phyloP scores from a whole-genome alignment of 2,113 vertebrate species.

The Phoxinus phoxinus region DNA sequence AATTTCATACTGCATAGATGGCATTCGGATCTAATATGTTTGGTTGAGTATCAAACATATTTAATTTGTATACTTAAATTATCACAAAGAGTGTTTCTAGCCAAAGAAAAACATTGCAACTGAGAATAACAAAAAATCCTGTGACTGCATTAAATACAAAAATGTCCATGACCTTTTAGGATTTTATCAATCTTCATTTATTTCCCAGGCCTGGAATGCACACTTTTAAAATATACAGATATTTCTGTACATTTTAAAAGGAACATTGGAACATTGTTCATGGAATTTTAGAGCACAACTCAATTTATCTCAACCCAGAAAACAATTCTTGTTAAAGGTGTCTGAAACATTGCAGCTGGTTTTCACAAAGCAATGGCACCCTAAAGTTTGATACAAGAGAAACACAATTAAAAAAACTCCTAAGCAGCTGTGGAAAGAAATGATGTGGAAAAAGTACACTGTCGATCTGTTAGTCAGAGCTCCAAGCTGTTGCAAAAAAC shows the following conservation, averaged over 20 bases:
- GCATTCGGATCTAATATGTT: background rate
- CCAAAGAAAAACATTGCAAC: too few relatives aligned
- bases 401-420: conserved; percentile 7
- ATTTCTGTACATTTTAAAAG: too few relatives aligned
- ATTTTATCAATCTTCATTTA: background rate
- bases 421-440: conserved; percentile 26
- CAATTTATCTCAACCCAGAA: background rate
- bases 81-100: too few relatives aligned
- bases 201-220: background rate
- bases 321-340: background rate
- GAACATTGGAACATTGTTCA: background rate
- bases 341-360: background rate
- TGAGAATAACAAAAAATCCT: too few relatives aligned
- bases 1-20: background rate
- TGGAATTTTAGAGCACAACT: background rate
- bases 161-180: background rate
- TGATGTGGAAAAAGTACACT: background rate
- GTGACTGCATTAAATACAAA: too few relatives aligned
- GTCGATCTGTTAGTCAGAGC: conserved; percentile 24
- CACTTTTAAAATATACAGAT: background rate
- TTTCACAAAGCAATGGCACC: background rate
- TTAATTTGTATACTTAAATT: too few relatives aligned
- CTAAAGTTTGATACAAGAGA: conserved; percentile 2
- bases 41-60: background rate
- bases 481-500: conserved; percentile 33